Base-by-base conservation (phyloP, 2,888 invertebrate species). In the Sclerodermus sp. region DNA sequence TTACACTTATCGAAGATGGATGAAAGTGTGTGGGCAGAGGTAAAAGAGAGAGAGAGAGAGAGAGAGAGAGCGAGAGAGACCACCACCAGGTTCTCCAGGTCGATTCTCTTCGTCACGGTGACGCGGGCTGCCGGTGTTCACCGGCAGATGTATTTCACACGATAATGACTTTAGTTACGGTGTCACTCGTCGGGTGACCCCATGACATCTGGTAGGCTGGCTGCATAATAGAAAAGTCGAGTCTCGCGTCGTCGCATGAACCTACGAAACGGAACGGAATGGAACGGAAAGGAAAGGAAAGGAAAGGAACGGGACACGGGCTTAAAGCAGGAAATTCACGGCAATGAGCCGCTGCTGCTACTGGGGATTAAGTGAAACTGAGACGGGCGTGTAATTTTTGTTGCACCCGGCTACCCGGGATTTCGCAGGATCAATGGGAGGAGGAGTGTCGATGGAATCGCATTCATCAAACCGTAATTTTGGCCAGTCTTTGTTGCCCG, bases 361-460 rank as follows among this genome's bases (percentile, higher is more conserved):
- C n/a, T n/a, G n/a, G 13, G 32, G 23, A 23, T 23, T 23, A 23
- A 3, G 4, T 63, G 69, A 64, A 68, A 68, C 65, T 60, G 69
- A 68, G 67, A 71, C 61, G 61, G 64, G 58, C 68, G 66, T 69
- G 62, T 67, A 66, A 70, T 70, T 68, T 66, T 67, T 67, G 61
- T 60, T 55, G 47, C 51, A 40, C 42, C 44, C 55, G 37, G 17
- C 17, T 13, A 3, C 23, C 23, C 37, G 29, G 45, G 10, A 63
- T 63, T 63, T 55, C 58, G 40, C 36, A 45, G 9, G 47, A n/a
- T n/a, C 42, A 41, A 30, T 31, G 23, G 44, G 13, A 43, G 51
- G 47, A 49, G 45, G 45, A 31, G 47, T 14, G 17, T n/a, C 9
- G 37, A 31, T 34, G 34, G 34, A 12, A 13, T 34, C 34, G 45